phyloP scores from a whole-genome alignment of 2,113 vertebrate genomes.

The Ctenodactylus gundi region DNA sequence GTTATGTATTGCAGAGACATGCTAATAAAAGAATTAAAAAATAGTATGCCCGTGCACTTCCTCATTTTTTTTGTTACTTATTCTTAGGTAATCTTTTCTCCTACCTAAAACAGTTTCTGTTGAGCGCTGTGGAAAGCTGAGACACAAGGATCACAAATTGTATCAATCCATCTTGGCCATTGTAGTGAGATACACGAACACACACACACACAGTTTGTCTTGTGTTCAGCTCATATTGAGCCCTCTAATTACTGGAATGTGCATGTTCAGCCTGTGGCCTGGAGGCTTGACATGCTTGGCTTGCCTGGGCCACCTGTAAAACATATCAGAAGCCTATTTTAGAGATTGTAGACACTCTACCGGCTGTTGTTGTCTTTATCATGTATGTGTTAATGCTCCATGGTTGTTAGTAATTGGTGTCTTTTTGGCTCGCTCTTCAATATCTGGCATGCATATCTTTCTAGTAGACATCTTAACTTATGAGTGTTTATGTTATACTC shows the following conservation, averaged over 20 bases:
- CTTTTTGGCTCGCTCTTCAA: not conserved
- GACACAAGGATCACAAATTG: too few species aligned
- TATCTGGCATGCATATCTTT: conserved; percentile 14
- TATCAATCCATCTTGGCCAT: too few species aligned
- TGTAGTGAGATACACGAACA: too few species aligned
- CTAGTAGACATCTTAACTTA: not conserved
- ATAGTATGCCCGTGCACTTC: not conserved
- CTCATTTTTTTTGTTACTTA: not conserved
- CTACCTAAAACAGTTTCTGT: not conserved
- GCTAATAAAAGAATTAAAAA: too few species aligned
- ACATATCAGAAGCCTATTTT: too few species aligned
- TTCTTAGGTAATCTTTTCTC: not conserved
- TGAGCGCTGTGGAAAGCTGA: too few species aligned
- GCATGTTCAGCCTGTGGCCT: too few species aligned
- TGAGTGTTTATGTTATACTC: conserved; percentile 8
- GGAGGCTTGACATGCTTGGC: too few species aligned
- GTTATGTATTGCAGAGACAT: too few species aligned
- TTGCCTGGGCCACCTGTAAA: too few species aligned
- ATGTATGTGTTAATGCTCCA: not conserved
- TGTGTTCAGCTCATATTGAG: not conserved
- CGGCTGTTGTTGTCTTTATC: not conserved
- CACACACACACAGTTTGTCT: too few species aligned
- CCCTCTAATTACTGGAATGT: too few species aligned
- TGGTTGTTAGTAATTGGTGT: not conserved
- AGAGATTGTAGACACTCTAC: not conserved